Evolutionary conservation across 2,888 invertebrate species (phyloP).

Genomic region (Acleris sparsana): DNA sequence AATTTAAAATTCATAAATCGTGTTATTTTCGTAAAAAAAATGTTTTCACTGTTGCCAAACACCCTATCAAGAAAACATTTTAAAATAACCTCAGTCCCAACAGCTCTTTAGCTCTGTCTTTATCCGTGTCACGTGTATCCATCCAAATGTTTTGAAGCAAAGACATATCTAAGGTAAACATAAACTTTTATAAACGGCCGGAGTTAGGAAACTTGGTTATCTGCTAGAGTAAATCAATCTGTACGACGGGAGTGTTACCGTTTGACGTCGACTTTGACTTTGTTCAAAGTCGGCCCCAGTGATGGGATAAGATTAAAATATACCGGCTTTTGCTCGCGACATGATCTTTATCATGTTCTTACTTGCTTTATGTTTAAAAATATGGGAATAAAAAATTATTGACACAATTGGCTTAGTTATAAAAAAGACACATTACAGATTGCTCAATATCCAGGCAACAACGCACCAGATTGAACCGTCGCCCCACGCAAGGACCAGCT

Average conservation of each 20-base stretch:
- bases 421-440: no score
- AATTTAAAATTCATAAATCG: no score
- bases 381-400: no score
- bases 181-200: constrained; percentile 7
- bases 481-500: no score
- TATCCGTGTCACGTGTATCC: background rate
- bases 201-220: constrained; percentile 27
- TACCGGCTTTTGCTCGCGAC: background rate
- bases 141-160: background rate
- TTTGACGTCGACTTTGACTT: constrained; percentile 29
- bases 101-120: background rate
- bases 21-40: no score
- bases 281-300: constrained; percentile 1
- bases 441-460: background rate
- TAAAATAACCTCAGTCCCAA: no score
- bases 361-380: no score
- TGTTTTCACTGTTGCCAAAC: no score
- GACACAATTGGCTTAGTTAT: no score
- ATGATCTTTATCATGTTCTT: background rate
- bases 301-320: background rate
- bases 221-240: constrained; percentile 33
- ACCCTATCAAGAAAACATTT: no score
- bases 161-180: background rate
- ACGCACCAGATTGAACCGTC: background rate
- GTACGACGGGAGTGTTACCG: constrained; percentile 23